These are phyloP conservation scores for Morpho helenor DNA, from an alignment of 2,888 invertebrate species.

Conservation along the genomic window DNA sequence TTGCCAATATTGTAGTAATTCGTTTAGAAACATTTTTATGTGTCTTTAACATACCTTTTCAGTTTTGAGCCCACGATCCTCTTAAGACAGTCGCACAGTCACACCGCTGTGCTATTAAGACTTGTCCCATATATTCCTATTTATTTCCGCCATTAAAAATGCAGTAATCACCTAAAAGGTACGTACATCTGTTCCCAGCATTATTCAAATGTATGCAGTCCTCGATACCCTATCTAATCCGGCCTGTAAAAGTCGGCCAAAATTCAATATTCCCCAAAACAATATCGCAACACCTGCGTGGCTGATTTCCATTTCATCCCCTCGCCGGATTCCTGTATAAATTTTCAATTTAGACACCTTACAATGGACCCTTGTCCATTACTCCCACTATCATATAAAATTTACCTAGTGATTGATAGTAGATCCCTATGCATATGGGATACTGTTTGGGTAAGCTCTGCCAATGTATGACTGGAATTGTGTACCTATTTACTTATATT, in stretches of 20 bases:
- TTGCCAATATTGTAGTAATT: no score
- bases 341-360: constrained; percentile 54
- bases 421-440: background rate
- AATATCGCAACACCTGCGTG: constrained; percentile 55
- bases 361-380: constrained; percentile 33
- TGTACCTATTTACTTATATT: no score
- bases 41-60: no score
- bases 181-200: constrained; percentile 24
- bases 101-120: no score
- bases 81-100: no score
- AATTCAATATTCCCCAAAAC: constrained; percentile 64
- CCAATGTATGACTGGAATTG: background rate
- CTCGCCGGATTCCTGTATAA: constrained; percentile 43
- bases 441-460: no score
- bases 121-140: no score
- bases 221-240: constrained; percentile 46
- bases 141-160: constrained; percentile 3
- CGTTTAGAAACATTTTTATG: no score
- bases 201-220: constrained; percentile 33
- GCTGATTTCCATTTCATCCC: constrained; percentile 44
- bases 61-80: no score
- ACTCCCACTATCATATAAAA: constrained; percentile 22
- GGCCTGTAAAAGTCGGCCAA: constrained; percentile 54
- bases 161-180: constrained; percentile 18
- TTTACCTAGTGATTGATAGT: constrained; percentile 18